These are phyloP conservation scores for Allolobophora icterica DNA, from an alignment of 2,888 invertebrate species.

Conservation along the genomic window DNA sequence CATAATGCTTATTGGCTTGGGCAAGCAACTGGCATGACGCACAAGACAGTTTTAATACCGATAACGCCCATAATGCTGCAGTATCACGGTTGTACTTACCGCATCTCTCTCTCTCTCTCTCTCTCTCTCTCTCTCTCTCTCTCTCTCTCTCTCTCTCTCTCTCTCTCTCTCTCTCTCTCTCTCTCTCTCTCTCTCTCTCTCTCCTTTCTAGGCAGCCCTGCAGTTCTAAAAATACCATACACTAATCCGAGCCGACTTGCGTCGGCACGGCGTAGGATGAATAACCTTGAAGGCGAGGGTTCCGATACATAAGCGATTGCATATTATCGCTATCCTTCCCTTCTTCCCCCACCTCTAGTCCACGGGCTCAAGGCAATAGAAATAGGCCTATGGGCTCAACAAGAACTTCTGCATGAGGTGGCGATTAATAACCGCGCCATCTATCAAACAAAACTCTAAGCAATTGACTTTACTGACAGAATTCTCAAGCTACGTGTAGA, in stretches of 20 bases:
- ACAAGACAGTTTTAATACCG: neutral
- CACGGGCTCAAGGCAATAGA: neutral
- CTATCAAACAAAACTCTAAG: neutral
- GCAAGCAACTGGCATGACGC: neutral
- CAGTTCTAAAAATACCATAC: neutral
- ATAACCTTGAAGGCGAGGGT: neutral
- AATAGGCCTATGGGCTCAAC: neutral
- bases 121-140: constrained; percentile 41
- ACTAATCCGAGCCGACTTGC: constrained; percentile 5
- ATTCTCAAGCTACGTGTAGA: neutral
- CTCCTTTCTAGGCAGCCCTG: constrained; percentile 23
- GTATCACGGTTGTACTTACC: neutral
- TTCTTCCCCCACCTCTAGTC: neutral
- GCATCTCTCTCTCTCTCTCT: constrained; percentile 40
- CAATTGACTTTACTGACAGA: neutral
- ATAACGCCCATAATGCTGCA: neutral
- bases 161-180: constrained; percentile 39
- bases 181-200: constrained; percentile 38
- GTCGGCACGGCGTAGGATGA: neutral
- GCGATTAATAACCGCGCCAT: neutral
- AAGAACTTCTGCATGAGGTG: neutral
- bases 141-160: constrained; percentile 41
- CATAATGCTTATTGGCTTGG: neutral
- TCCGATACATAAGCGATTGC: neutral
- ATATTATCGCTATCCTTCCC: neutral